A percentile compares a stretch with the other conserved stretches of the same genome.
Evolutionary conservation across 1,140 invertebrate species (phyloP).

Genomic region (Pissodes strobi): DNA sequence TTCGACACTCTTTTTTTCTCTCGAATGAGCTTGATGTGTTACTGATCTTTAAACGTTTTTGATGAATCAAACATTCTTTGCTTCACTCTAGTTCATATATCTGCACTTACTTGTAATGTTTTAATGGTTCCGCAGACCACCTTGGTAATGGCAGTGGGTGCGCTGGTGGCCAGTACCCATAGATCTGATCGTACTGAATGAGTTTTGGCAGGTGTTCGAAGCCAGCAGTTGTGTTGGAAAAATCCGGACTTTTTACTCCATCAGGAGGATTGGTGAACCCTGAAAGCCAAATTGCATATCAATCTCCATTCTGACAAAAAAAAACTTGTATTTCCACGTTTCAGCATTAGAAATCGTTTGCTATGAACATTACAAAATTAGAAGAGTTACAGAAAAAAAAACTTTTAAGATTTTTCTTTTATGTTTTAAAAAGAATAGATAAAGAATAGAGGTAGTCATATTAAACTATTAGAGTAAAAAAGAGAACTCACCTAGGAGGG

Average conservation of each 20-base stretch:
- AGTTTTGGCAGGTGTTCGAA: constrained; percentile 41
- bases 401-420: no score
- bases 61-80: no score
- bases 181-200: constrained; percentile 56
- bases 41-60: no score
- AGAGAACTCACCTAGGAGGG: constrained; percentile 54
- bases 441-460: not conserved
- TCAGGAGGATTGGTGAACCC: constrained; percentile 26
- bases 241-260: constrained; percentile 20
- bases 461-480: constrained; percentile 50
- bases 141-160: constrained; percentile 71
- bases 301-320: no score
- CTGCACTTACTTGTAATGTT: constrained; percentile 55
- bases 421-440: no score
- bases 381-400: no score
- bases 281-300: not conserved
- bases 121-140: constrained; percentile 61
- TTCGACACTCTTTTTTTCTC: no score
- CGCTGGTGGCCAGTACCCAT: constrained; percentile 63
- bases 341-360: no score
- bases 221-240: constrained; percentile 24
- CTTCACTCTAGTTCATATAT: no score
- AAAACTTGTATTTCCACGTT: no score
- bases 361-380: no score
- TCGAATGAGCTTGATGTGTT: no score